phyloP scores from a whole-genome alignment of 2,113 vertebrate species.

The Orthonyx spaldingii region DNA sequence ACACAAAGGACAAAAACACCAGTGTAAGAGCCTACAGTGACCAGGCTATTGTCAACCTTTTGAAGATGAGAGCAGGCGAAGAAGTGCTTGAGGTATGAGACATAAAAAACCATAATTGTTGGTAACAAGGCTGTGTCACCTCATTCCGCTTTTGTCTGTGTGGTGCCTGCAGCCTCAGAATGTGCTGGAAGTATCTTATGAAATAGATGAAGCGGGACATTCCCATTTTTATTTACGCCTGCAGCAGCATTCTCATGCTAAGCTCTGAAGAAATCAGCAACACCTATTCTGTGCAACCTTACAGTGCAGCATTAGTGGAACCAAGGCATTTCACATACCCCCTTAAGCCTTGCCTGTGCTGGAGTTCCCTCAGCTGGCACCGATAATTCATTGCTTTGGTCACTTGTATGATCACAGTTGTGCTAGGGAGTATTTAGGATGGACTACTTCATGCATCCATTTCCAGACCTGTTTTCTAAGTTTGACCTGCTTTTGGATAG shows the following conservation, averaged over 20 bases:
- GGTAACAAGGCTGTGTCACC: not conserved
- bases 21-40: slow-evolving; percentile 92
- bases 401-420: not conserved
- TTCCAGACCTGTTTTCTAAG: not conserved
- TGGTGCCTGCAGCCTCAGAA: not conserved
- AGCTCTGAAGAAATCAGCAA: not conserved
- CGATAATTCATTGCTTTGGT: not conserved
- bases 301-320: not conserved
- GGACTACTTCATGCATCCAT: not conserved
- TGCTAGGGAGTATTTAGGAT: not conserved
- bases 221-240: not conserved
- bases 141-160: not conserved
- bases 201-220: not conserved
- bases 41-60: slow-evolving; percentile 90
- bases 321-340: not conserved
- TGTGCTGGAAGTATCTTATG: not conserved
- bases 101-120: rapidly evolving
- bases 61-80: slow-evolving; percentile 87
- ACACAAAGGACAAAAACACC: slow-evolving; percentile 98
- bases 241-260: not conserved
- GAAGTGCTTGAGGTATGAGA: slow-evolving; percentile 85
- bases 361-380: not conserved
- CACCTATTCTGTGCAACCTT: not conserved
- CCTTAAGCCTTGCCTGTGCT: not conserved
- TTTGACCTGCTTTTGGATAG: not conserved